Percentiles rank a stretch among this genome's conserved stretches.
Conservation (phyloP, 2,797 vertebrate genomes). For the Emydoidea blandingii region DNA sequence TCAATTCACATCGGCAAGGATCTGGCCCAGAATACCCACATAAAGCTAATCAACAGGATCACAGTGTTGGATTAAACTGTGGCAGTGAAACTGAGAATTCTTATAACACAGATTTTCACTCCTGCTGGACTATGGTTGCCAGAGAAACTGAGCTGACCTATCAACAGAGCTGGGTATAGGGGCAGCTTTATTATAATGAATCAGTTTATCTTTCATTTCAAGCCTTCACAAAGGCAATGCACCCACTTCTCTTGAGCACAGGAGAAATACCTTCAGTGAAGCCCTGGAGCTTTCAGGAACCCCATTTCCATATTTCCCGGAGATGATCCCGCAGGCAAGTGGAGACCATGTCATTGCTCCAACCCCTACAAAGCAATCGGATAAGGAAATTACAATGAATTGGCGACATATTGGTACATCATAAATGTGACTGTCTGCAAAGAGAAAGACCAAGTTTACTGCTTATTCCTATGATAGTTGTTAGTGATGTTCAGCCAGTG, state of each 20-base stretch:
- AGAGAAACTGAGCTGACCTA: neutral
- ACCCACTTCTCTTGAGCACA: rapidly evolving
- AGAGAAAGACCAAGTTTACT: neutral
- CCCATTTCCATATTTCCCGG: constrained; percentile 97
- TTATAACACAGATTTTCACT: neutral
- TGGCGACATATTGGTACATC: neutral
- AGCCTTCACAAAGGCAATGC: neutral
- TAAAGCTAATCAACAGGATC: neutral
- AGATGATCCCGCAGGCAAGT: constrained; percentile 97
- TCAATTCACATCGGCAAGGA: rapidly evolving
- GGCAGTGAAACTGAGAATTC: rapidly evolving
- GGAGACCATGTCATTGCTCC: constrained; percentile 99
- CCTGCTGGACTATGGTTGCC: neutral
- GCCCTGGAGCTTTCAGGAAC: constrained; percentile 96
- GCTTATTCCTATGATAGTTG: rapidly evolving
- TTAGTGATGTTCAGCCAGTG: rapidly evolving
- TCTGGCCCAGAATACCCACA: neutral
- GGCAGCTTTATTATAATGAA: neutral
- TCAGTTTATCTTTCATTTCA: neutral
- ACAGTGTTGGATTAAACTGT: rapidly evolving
- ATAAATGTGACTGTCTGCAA: rapidly evolving
- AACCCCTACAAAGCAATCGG: constrained; percentile 84
- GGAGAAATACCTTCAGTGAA: constrained; percentile 91
- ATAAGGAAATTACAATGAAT: rapidly evolving
- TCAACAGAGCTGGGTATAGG: rapidly evolving